Base-by-base conservation (phyloP, 2,113 vertebrate species). In the Oplegnathus fasciatus region DNA sequence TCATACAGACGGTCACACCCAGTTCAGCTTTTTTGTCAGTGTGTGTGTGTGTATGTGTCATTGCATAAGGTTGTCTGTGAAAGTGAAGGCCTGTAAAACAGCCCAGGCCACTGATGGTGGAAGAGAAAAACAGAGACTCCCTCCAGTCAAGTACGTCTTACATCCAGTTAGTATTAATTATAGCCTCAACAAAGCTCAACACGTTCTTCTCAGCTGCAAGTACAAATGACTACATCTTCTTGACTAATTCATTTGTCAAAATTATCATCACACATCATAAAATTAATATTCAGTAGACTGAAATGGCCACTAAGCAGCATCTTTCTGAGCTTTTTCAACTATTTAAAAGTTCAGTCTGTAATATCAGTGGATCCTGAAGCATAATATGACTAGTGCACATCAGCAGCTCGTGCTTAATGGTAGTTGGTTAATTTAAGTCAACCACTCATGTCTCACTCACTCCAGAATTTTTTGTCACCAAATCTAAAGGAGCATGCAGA, bases 1-100 rank as follows among this genome's bases (percentile, higher is more conserved):
- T 62, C 55, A 65, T 50, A 65, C 52, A 75, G 55, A 81, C 4
- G 2, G 60, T 82, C 74, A 89, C 81, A 80, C 60, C 70, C 86
- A 66, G 60, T 73, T 85, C 52, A 55, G 72, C 0, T 20, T 83
- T 82, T 50, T 24, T 48, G 22, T 26, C 42, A 22, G 60, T 9
- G 24, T 50, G 54, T 30, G 69, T 60, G 76, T 57, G n/a, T 44
- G 75, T 64, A 66, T 69, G 42, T 30, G 66, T 68, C 22, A 44
- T 60, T 57, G 32, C 62, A 20, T 72, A 40, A 44, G 26, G 30
- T 64, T 57, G 48, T 67, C 66, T 76, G 10, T 73, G 22, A 70
- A 82, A 48, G 72, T 66, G 62, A 86, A 30, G 52, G 54, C n/a
- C 61, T 57, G 26, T 55, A 22, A 62, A 66, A 62, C 17, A 60